A percentile compares a stretch with the other conserved stretches of the same genome.
phyloP scores from a whole-genome alignment of 2,113 vertebrate genomes.

The Gadus chalcogrammus region DNA sequence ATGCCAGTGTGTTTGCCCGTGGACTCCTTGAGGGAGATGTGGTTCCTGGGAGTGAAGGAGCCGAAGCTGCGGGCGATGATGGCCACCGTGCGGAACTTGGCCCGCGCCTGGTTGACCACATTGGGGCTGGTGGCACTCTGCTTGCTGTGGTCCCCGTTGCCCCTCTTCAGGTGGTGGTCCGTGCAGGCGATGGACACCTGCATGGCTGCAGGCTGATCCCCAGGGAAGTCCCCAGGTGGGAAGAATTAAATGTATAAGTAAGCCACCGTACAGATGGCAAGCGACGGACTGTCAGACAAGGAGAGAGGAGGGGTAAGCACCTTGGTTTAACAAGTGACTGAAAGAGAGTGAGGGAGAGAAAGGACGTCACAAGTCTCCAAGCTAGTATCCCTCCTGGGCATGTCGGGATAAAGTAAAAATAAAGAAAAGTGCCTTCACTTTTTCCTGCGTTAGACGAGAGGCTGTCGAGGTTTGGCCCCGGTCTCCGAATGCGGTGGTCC shows the following conservation, averaged over 20 bases:
- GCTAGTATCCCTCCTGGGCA: neutral
- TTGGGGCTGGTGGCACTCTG: constrained; percentile 87
- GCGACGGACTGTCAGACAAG: neutral
- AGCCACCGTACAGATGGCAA: neutral
- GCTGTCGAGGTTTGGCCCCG: constrained; percentile 8
- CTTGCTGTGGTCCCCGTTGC: constrained; percentile 95
- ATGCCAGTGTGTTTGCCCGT: constrained; percentile 98
- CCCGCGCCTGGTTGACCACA: constrained; percentile 91
- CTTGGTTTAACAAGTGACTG: no score
- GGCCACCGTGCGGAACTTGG: constrained; percentile 95
- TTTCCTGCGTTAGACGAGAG: constrained; percentile 1
- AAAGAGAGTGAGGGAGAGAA: neutral
- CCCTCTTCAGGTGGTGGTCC: constrained; percentile 94
- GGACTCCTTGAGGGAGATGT: constrained; percentile 98
- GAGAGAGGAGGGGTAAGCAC: neutral
- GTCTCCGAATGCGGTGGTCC: constrained; percentile 10
- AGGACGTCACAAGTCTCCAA: neutral
- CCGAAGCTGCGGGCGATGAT: constrained; percentile 97
- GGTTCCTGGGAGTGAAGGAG: constrained; percentile 90
- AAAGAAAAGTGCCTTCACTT: neutral
- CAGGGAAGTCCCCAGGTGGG: constrained; percentile 3
- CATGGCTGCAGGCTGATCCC: constrained; percentile 72
- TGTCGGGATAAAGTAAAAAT: no score
- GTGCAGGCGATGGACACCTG: constrained; percentile 99
- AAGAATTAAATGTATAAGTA: neutral